phyloP scores from a whole-genome alignment of 2,113 vertebrate species.

The Probosciger aterrimus region DNA sequence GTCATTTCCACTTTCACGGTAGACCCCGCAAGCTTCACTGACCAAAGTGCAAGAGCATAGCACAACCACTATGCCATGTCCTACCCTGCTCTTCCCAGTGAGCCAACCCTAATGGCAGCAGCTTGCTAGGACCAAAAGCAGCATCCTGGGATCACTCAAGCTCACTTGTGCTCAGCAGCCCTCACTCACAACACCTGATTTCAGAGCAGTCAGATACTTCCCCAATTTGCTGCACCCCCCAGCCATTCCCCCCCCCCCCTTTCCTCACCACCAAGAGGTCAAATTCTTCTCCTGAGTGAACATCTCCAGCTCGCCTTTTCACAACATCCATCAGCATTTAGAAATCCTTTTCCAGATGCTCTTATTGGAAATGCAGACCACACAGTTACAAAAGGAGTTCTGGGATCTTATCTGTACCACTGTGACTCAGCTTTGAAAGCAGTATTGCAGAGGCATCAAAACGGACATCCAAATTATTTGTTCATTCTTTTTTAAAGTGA shows the following conservation, averaged over 20 bases:
- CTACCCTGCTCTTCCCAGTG: neutral
- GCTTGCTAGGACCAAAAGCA: neutral
- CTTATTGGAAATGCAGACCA: neutral
- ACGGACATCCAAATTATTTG: neutral
- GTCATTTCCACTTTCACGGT: neutral
- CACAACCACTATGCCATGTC: neutral
- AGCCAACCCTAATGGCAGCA: neutral
- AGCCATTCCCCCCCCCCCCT: neutral
- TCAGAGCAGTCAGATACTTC: neutral
- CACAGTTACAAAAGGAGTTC: neutral
- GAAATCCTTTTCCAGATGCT: neutral
- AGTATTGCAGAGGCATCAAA: neutral
- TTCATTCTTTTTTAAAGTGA: neutral
- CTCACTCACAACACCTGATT: neutral
- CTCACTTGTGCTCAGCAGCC: neutral
- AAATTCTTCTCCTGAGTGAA: neutral
- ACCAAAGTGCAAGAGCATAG: neutral
- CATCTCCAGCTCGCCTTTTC: neutral
- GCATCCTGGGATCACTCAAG: neutral
- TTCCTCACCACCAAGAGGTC: neutral
- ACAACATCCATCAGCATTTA: neutral
- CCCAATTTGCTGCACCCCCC: neutral
- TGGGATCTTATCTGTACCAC: neutral
- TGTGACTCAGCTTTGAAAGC: neutral
- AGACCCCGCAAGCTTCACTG: neutral